phyloP scores from a whole-genome alignment of 2,888 invertebrate genomes.

The Lamellibrachia satsuma region DNA sequence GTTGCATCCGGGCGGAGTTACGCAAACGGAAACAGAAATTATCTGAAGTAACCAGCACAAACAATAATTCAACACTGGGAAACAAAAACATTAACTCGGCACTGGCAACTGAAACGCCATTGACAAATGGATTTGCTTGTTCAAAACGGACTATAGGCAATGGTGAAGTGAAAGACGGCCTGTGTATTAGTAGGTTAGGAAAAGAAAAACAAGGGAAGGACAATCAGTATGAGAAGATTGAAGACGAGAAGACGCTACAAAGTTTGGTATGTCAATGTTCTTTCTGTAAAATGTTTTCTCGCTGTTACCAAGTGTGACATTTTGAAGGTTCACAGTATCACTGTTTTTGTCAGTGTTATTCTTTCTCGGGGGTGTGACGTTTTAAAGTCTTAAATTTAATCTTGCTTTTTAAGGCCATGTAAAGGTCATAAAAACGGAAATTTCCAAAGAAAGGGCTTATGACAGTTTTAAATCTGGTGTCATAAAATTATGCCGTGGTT shows the following conservation, averaged over 20 bases:
- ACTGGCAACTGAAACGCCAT: background rate
- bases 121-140: background rate
- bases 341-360: background rate
- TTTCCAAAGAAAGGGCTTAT: too few relatives aligned
- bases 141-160: conserved; percentile 3
- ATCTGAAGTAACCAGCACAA: background rate
- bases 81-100: background rate
- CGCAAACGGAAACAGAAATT: background rate
- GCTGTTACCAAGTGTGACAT: background rate
- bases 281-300: background rate
- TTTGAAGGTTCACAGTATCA: background rate
- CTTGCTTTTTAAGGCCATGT: too few relatives aligned
- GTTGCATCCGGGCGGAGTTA: conserved; percentile 5
- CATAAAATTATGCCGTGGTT: too few relatives aligned
- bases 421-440: too few relatives aligned
- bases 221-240: background rate
- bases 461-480: too few relatives aligned
- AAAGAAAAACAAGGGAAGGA: background rate
- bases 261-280: background rate
- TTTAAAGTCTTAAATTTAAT: too few relatives aligned
- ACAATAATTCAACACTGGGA: background rate
- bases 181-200: background rate
- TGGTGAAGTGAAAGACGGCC: background rate
- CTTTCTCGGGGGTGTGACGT: too few relatives aligned
- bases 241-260: background rate